Base-by-base conservation (phyloP, 2,888 invertebrate genomes). In the Megastigmus dorsalis region DNA sequence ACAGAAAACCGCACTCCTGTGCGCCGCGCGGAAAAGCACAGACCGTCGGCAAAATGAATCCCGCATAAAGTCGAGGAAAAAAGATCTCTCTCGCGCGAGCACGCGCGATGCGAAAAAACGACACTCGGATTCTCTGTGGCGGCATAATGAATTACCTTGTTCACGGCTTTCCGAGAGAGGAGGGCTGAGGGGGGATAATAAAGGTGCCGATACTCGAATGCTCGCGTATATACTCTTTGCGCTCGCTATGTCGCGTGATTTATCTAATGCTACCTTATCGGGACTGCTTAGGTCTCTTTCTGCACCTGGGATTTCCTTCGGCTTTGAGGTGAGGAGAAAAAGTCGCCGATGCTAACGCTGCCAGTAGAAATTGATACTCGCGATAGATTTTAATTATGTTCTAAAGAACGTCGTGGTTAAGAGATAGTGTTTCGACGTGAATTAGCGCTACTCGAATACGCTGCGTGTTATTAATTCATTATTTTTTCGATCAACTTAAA, bases 231-330 rank as follows among this genome's bases (percentile, higher is more conserved):
- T 20, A 55, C 9, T 15, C 26, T 67, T 10, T 57, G 20, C n/a
- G n/a, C 59, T 59, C 23, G 20, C 26, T n/a, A n/a, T 62, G 75
- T 80, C 78, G 79, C 77, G 83, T 82, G 84, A 84, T 85, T 85
- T 85, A 85, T 85, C 83, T 84, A 83, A 84, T 81, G 80, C 82
- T 81, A 79, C 85, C 85, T 84, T 85, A 84, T 85, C 80, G 80
- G 84, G 84, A 77, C 70, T 62, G 50, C 75, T 50, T 23, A 65
- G 23, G n/a, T n/a, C 67, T 76, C 76, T 76, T 36, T 15, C 15
- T 45, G 30, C 48, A 48, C 23, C 36, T 63, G 23, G 20, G 41
- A 54, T 63, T 50, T 50, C 38, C 36, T 50, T 63, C 38, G 7
- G 63, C 26, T 52, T 43, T 18, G 41, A 30, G n/a, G 20, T 9